These are phyloP conservation scores for Champsocephalus gunnari DNA, from an alignment of 2,797 vertebrate genomes.

Conservation along the genomic window DNA sequence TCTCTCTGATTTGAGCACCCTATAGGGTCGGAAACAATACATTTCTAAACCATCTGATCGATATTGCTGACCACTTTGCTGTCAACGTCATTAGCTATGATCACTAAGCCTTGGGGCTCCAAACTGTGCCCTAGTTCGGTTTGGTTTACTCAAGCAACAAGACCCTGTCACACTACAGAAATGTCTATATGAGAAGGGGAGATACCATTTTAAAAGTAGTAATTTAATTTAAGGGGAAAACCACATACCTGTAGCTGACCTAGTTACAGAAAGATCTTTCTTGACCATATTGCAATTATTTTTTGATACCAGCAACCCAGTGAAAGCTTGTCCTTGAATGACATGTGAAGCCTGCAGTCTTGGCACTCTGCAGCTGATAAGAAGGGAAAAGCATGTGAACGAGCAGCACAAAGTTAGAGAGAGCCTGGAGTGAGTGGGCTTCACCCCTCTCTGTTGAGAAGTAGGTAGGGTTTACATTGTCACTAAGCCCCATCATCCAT, in stretches of 20 bases:
- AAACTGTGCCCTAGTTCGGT: slow-evolving; percentile 44
- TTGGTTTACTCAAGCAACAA: slow-evolving; percentile 7
- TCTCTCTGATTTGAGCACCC: background rate
- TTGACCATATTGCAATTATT: background rate
- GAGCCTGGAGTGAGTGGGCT: slow-evolving; percentile 31
- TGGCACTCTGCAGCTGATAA: slow-evolving; percentile 37
- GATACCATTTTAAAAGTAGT: background rate
- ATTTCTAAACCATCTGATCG: slow-evolving; percentile 38
- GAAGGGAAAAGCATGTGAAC: slow-evolving; percentile 37
- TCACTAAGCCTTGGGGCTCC: slow-evolving; percentile 39
- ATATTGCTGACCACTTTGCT: slow-evolving; percentile 33
- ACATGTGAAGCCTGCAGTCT: slow-evolving; percentile 22
- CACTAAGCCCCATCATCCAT: slow-evolving; percentile 73
- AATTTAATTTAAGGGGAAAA: background rate
- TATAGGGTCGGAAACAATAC: slow-evolving; percentile 7
- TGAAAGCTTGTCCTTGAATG: slow-evolving; percentile 41
- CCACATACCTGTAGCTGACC: background rate
- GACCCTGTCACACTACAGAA: slow-evolving; percentile 35
- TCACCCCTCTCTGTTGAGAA: slow-evolving; percentile 30
- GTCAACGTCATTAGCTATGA: slow-evolving; percentile 21
- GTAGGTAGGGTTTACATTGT: slow-evolving; percentile 74
- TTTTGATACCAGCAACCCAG: background rate
- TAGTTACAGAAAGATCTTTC: background rate
- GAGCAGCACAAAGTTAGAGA: slow-evolving; percentile 14
- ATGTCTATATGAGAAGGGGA: background rate